A percentile compares a stretch with the other conserved stretches of the same genome.
Evolutionary conservation across 2,888 invertebrate species (phyloP).

Genomic region (Hololepta plana): DNA sequence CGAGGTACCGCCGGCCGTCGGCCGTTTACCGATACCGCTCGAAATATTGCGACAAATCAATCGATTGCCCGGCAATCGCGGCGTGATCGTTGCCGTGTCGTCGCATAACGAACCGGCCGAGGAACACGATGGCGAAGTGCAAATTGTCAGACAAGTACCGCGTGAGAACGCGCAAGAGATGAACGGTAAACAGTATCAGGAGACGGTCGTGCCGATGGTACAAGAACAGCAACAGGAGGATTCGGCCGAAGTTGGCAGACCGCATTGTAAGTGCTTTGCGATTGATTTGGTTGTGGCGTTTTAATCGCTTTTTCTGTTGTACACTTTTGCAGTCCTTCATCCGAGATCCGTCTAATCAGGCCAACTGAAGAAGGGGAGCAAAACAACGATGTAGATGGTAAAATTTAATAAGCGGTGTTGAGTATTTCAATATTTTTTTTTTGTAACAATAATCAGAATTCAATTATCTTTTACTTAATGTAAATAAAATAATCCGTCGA

Average conservation of each 20-base stretch:
- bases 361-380: too few species aligned
- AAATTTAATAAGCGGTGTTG: too few species aligned
- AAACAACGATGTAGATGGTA: too few species aligned
- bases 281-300: too few species aligned
- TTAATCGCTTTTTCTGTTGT: too few species aligned
- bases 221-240: conserved; percentile 24
- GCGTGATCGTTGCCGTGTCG: conserved; percentile 24
- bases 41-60: conserved; percentile 26
- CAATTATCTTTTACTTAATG: too few species aligned
- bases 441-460: too few species aligned
- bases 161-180: conserved; percentile 22
- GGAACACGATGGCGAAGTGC: conserved; percentile 10
- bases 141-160: conserved; percentile 19
- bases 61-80: conserved; percentile 21
- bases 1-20: conserved; percentile 9
- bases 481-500: too few species aligned
- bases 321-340: too few species aligned
- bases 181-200: conserved; percentile 25
- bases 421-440: too few species aligned
- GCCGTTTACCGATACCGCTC: conserved; percentile 30
- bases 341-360: too few species aligned
- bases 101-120: conserved; percentile 10
- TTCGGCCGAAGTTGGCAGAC: conserved; percentile 42
- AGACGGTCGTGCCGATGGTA: conserved; percentile 25
- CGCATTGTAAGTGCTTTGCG: conserved; percentile 60